Percentiles rank a stretch among this genome's conserved stretches.
phyloP scores from a whole-genome alignment of 2,113 vertebrate genomes.

The Brachypodius melanocephalos region DNA sequence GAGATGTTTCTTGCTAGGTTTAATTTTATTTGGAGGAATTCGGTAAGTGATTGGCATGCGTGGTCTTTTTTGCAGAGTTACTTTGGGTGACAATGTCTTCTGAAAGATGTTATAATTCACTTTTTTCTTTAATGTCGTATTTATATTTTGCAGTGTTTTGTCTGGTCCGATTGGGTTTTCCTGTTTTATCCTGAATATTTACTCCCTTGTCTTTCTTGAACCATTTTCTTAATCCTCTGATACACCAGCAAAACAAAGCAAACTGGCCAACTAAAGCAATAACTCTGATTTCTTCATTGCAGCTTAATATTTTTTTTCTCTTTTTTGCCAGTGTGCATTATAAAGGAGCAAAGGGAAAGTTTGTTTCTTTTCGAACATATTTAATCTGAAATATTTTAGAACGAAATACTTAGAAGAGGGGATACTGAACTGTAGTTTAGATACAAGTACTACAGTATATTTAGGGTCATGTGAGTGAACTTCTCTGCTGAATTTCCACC shows the following conservation, averaged over 20 bases:
- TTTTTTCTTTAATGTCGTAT: background rate
- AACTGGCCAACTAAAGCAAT: background rate
- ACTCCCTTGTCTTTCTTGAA: background rate
- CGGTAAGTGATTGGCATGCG: background rate
- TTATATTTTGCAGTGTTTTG: background rate
- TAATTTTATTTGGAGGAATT: background rate
- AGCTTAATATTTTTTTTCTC: background rate
- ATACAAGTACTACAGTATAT: background rate
- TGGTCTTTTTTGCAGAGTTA: background rate
- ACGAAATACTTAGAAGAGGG: background rate
- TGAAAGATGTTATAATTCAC: background rate
- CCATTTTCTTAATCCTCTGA: background rate
- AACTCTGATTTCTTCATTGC: background rate
- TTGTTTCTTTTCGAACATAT: background rate
- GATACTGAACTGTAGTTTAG: background rate
- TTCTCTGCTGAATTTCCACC: background rate
- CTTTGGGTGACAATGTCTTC: background rate
- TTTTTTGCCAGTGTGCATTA: background rate
- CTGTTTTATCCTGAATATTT: background rate
- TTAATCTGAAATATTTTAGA: background rate
- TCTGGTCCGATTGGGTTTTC: background rate
- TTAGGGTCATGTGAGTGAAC: background rate
- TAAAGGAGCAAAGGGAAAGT: background rate
- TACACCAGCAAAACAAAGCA: background rate
- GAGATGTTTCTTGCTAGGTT: background rate